Evolutionary conservation across 2,797 vertebrate species (phyloP).

Genomic region (Merluccius polli): DNA sequence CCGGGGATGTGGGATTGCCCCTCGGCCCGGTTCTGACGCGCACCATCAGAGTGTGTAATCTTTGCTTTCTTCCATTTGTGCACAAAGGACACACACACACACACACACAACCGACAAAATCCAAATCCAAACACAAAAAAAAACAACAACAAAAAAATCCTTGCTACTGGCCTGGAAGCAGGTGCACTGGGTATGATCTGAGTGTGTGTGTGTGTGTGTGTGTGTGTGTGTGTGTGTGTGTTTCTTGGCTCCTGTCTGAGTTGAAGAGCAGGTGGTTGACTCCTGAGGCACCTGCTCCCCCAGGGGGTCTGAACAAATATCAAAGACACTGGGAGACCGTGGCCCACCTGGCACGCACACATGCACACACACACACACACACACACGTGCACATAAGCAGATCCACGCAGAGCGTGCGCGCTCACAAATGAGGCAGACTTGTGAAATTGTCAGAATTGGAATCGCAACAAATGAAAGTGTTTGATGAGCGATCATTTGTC

Average conservation of each 20-base stretch:
- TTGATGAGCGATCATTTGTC: neutral
- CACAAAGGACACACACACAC: slow-evolving; percentile 17
- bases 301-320: slow-evolving; percentile 65
- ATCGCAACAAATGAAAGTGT: neutral
- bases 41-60: slow-evolving; percentile 43
- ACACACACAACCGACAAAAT: slow-evolving; percentile 21
- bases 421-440: neutral
- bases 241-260: slow-evolving; percentile 53
- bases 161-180: slow-evolving; percentile 49
- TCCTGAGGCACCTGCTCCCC: slow-evolving; percentile 71
- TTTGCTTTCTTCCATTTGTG: slow-evolving; percentile 25
- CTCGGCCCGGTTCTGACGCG: slow-evolving; percentile 33
- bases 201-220: slow-evolving; percentile 13
- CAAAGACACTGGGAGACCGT: slow-evolving; percentile 58
- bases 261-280: slow-evolving; percentile 70
- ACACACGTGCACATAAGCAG: slow-evolving; percentile 13
- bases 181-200: slow-evolving; percentile 36
- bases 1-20: slow-evolving; percentile 46
- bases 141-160: slow-evolving; percentile 27
- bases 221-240: slow-evolving; percentile 28
- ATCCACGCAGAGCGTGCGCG: neutral
- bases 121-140: neutral
- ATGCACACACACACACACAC: slow-evolving; percentile 39
- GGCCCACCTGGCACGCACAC: slow-evolving; percentile 60
- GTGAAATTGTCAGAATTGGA: neutral